A percentile compares a stretch with the other conserved stretches of the same genome.
These are phyloP conservation scores for Pygoscelis antarcticus DNA, from an alignment of 2,113 vertebrate species.

Conservation along the genomic window DNA sequence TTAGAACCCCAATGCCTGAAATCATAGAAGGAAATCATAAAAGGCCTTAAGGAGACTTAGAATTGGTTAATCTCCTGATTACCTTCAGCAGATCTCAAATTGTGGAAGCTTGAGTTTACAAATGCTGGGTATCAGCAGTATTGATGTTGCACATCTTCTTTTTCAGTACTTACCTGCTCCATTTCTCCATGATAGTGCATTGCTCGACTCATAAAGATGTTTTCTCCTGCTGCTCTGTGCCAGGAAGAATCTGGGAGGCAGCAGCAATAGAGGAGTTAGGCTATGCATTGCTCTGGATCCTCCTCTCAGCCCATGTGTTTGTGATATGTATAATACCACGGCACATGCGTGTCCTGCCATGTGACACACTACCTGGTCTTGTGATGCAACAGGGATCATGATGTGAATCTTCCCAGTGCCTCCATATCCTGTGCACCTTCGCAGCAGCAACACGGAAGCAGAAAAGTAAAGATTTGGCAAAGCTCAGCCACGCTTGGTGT, in stretches of 20 bases:
- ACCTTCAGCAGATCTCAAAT: background rate
- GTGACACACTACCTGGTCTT: background rate
- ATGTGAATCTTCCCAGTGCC: background rate
- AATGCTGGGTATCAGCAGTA: background rate
- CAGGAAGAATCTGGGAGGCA: background rate
- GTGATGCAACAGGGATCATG: background rate
- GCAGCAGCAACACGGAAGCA: background rate
- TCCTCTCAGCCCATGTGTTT: background rate
- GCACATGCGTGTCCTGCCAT: background rate
- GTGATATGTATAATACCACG: accelerated
- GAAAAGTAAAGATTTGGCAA: background rate
- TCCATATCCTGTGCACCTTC: background rate
- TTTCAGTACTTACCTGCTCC: background rate
- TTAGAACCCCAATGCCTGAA: background rate
- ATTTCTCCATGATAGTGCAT: background rate
- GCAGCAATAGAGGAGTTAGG: background rate
- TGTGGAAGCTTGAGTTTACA: background rate
- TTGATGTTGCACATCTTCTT: background rate
- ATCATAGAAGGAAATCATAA: background rate
- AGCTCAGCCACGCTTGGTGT: background rate
- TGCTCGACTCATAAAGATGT: background rate
- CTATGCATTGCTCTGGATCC: background rate
- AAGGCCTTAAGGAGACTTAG: background rate
- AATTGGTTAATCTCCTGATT: background rate
- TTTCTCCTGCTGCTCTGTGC: background rate